Conservation (phyloP, 1,140 invertebrate species). For the Heliconius hermathena region DNA sequence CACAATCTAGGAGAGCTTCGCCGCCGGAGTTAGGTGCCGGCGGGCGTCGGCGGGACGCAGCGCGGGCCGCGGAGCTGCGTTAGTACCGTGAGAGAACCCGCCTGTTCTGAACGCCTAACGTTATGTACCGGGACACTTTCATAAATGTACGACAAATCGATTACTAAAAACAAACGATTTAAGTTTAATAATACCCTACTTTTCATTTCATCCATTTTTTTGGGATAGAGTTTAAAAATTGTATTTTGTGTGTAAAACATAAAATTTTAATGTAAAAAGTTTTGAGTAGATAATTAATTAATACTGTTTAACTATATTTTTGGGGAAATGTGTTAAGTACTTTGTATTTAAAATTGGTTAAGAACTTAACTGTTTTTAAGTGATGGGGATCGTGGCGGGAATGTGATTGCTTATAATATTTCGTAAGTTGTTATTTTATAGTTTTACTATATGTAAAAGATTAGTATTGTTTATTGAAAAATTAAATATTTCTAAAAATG, state of each 20-base stretch:
- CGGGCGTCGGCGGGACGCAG: conserved; percentile 47
- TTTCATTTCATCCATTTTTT: neutral
- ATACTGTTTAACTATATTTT: neutral
- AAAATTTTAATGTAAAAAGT: neutral
- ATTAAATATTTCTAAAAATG: neutral
- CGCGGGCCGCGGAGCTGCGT: conserved; percentile 43
- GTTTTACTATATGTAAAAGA: neutral
- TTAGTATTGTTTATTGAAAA: neutral
- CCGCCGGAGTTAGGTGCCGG: conserved; percentile 54
- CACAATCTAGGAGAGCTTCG: conserved; percentile 77
- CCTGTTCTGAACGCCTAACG: conserved; percentile 46
- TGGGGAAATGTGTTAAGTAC: neutral
- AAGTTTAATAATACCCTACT: neutral
- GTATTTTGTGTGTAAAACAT: neutral
- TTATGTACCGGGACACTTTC: conserved; percentile 29
- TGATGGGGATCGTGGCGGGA: neutral
- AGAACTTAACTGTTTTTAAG: neutral
- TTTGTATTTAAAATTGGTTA: neutral
- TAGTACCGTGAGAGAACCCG: conserved; percentile 61
- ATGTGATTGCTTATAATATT: conserved; percentile 1
- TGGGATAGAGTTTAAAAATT: too few species aligned
- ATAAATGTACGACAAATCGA: conserved; percentile 44
- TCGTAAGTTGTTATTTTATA: neutral
- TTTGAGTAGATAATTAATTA: neutral
- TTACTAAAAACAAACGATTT: conserved; percentile 51